Conservation (phyloP, 2,888 invertebrate genomes). For the Galerucella calmariensis region DNA sequence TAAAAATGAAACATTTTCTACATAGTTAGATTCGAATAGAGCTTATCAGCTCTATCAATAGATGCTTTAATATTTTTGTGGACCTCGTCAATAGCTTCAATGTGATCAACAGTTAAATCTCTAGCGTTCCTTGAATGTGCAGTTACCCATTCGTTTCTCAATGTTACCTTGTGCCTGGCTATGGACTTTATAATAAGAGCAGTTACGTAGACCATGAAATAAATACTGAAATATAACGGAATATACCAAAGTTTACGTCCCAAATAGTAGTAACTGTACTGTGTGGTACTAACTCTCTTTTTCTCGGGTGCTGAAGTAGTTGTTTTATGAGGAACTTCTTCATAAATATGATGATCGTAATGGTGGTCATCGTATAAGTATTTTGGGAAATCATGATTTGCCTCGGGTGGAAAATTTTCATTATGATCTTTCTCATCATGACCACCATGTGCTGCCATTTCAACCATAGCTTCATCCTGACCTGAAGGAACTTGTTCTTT, state of each 20-base stretch:
- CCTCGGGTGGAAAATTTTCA: slow-evolving; percentile 62
- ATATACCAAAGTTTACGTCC: slow-evolving; percentile 81
- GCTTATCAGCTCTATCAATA: slow-evolving; percentile 48
- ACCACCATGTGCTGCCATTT: slow-evolving; percentile 15
- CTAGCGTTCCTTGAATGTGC: slow-evolving; percentile 46
- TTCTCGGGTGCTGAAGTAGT: slow-evolving; percentile 68
- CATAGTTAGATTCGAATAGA: slow-evolving; percentile 52
- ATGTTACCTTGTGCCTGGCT: slow-evolving; percentile 77
- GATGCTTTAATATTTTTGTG: slow-evolving; percentile 53
- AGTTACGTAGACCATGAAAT: slow-evolving; percentile 76
- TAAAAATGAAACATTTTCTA: slow-evolving; percentile 32
- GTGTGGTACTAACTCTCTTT: slow-evolving; percentile 70
- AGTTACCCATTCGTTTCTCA: slow-evolving; percentile 67
- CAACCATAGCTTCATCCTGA: slow-evolving; percentile 18
- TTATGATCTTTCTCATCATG: slow-evolving; percentile 20
- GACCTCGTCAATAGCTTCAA: slow-evolving; percentile 49
- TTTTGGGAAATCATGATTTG: slow-evolving; percentile 55
- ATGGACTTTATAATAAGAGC: slow-evolving; percentile 79
- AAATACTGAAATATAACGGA: slow-evolving; percentile 80
- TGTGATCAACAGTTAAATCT: slow-evolving; percentile 43
- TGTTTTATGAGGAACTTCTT: slow-evolving; percentile 62
- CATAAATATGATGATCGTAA: slow-evolving; percentile 61
- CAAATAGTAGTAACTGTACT: slow-evolving; percentile 79
- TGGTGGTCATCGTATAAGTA: slow-evolving; percentile 62
- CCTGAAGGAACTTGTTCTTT: slow-evolving; percentile 38